phyloP scores from a whole-genome alignment of 2,888 invertebrate genomes.

The Diaphora mendica region DNA sequence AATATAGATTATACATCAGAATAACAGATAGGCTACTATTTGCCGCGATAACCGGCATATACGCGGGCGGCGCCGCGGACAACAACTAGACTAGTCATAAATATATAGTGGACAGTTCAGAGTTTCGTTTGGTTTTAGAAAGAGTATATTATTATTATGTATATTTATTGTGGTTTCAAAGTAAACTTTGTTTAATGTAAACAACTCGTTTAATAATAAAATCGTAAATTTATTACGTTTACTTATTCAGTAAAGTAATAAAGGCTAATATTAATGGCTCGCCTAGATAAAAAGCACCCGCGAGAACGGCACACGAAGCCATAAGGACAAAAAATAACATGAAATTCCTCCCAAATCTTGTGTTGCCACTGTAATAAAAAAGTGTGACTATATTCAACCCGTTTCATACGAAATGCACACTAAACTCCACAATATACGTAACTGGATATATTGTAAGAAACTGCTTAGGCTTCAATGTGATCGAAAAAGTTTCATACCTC shows the following conservation, averaged over 20 bases:
- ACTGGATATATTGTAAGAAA: conserved; percentile 61
- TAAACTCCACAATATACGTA: conserved; percentile 35
- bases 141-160: background rate
- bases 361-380: conserved; percentile 38
- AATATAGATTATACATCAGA: too few species aligned
- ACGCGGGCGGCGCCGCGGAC: too few species aligned
- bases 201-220: conserved; percentile 16
- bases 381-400: conserved; percentile 27
- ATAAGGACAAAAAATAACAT: conserved; percentile 41
- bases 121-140: background rate
- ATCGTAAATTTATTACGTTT: conserved; percentile 32
- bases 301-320: conserved; percentile 28
- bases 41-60: too few species aligned
- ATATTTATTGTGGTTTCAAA: background rate
- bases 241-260: conserved; percentile 39
- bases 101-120: background rate
- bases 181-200: background rate
- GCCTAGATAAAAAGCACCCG: conserved; percentile 28
- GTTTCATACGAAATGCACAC: conserved; percentile 31
- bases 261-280: conserved; percentile 35
- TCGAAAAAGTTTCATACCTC: conserved; percentile 63
- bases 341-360: conserved; percentile 28
- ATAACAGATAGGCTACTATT: too few species aligned
- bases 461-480: conserved; percentile 67
- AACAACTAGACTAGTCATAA: too few species aligned